phyloP scores from a whole-genome alignment of 2,113 vertebrate genomes.

The Tachuris rubrigastra region DNA sequence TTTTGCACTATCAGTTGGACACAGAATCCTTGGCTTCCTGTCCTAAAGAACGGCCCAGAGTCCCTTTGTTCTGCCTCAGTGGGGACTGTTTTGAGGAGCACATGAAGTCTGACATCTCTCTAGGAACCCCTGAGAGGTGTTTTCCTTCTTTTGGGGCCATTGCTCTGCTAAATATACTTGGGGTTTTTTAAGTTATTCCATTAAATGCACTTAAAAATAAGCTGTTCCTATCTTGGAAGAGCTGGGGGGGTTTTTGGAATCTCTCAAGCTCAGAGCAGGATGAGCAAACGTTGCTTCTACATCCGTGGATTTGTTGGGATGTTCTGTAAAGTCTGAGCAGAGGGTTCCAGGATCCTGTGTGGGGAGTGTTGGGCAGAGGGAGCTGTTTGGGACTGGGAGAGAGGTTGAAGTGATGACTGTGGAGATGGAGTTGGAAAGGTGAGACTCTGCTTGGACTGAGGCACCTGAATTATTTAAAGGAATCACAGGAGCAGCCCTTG shows the following conservation, averaged over 20 bases:
- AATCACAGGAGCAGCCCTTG: background rate
- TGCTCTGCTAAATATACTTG: fast-evolving
- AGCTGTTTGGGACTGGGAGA: background rate
- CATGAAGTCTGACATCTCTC: background rate
- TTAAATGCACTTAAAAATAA: fast-evolving
- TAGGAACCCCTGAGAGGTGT: background rate
- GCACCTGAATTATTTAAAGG: background rate
- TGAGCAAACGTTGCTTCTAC: fast-evolving
- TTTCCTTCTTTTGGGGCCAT: fast-evolving
- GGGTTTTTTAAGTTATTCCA: fast-evolving
- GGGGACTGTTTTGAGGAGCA: background rate
- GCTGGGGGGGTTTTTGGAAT: background rate
- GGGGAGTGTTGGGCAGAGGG: background rate
- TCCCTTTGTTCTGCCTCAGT: background rate
- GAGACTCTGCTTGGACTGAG: background rate
- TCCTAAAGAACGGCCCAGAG: background rate
- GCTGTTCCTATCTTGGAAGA: background rate
- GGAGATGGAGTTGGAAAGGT: background rate
- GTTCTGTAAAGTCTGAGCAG: fast-evolving
- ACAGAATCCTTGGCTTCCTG: constrained; percentile 21
- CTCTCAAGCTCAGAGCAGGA: background rate
- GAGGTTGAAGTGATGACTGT: background rate
- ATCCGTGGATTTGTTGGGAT: fast-evolving
- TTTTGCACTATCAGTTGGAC: constrained; percentile 9
- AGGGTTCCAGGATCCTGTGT: fast-evolving